Evolutionary conservation across 2,888 invertebrate species (phyloP).

Genomic region (Mamestra brassicae): DNA sequence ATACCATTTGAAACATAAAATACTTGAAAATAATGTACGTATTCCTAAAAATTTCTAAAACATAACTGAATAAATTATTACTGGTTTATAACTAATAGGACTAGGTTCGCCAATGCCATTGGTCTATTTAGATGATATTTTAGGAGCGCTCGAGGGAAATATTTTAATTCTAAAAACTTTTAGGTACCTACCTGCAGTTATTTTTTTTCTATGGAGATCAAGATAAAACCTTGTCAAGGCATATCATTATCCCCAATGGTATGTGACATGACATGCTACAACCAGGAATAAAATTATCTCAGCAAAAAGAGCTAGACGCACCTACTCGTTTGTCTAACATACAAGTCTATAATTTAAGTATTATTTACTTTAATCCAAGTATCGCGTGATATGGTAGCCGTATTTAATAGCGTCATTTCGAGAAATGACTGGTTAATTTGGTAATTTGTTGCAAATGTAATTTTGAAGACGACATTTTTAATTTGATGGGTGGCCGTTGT

Average conservation of each 20-base stretch:
- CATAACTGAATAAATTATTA: not conserved
- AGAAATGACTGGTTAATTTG: conserved; percentile 67
- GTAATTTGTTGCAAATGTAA: conserved; percentile 62
- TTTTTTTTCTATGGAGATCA: not conserved
- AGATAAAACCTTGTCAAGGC: conserved; percentile 6
- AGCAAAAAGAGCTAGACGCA: conserved; percentile 46
- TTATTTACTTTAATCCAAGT: conserved; percentile 76
- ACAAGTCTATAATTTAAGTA: conserved; percentile 72
- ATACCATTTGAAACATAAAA: not conserved
- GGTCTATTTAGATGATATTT: not conserved
- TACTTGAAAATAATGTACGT: not conserved
- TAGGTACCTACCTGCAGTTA: too few species aligned
- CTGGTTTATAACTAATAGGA: not conserved
- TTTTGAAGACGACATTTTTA: conserved; percentile 51
- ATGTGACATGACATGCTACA: conserved; percentile 41
- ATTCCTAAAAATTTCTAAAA: not conserved
- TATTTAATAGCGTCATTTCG: conserved; percentile 65
- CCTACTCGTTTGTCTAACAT: conserved; percentile 50
- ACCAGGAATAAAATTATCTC: conserved; percentile 49
- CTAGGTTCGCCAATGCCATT: not conserved
- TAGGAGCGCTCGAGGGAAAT: not conserved
- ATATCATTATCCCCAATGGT: conserved; percentile 41
- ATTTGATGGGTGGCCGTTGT: conserved; percentile 1
- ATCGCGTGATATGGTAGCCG: conserved; percentile 74
- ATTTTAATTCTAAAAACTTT: not conserved